Percentiles rank a stretch among this genome's conserved stretches.
These are phyloP conservation scores for Cerceris rybyensis DNA, from an alignment of 2,888 invertebrate species.

Conservation along the genomic window DNA sequence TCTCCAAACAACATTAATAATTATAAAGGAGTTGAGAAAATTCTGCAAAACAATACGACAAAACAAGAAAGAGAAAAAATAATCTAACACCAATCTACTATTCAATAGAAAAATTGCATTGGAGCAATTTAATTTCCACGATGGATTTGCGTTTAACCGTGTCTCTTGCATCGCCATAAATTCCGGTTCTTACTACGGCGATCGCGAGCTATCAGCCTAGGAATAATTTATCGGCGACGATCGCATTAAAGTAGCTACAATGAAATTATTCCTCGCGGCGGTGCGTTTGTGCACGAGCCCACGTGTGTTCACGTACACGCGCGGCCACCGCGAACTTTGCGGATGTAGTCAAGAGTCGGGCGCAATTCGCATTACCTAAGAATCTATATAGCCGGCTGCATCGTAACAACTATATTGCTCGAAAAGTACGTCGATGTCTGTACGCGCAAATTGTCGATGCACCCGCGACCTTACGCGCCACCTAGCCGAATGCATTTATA, in stretches of 20 bases:
- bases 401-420: constrained; percentile 40
- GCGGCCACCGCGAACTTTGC: constrained; percentile 31
- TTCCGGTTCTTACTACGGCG: constrained; percentile 47
- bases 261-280: constrained; percentile 57
- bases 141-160: constrained; percentile 34
- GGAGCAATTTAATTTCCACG: constrained; percentile 52
- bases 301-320: constrained; percentile 29
- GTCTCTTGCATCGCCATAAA: constrained; percentile 41
- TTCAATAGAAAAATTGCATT: constrained; percentile 41
- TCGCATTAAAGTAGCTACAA: constrained; percentile 64
- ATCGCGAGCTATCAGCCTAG: constrained; percentile 46
- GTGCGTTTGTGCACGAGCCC: constrained; percentile 14
- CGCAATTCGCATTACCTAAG: constrained; percentile 75
- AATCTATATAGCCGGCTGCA: constrained; percentile 65
- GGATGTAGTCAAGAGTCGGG: constrained; percentile 46
- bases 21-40: not conserved
- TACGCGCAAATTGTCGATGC: constrained; percentile 2
- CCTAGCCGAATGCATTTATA: constrained; percentile 71
- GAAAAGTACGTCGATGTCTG: constrained; percentile 30
- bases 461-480: constrained; percentile 66
- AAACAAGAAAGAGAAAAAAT: not conserved
- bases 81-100: no score
- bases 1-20: no score
- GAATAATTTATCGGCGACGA: constrained; percentile 49
- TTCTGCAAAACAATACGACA: not conserved